A percentile compares a stretch with the other conserved stretches of the same genome.
Evolutionary conservation across 1,140 invertebrate genomes (phyloP).

Genomic region (Hypsibius dujardini): DNA sequence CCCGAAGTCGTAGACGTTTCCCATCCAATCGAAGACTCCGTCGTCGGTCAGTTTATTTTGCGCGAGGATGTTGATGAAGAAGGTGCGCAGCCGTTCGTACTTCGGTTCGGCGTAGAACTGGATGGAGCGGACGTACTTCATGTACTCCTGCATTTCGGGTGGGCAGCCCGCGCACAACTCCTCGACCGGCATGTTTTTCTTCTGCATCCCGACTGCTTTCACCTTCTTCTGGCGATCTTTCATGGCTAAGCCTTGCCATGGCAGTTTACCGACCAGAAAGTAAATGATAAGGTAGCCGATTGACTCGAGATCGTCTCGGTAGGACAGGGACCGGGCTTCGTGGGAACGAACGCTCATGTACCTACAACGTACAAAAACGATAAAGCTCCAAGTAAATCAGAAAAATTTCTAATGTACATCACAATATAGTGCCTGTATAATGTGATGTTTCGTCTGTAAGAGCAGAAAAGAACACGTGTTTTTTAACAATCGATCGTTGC

Average conservation of each 20-base stretch:
- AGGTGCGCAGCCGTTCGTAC: background rate
- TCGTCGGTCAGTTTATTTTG: background rate
- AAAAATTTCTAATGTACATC: no score
- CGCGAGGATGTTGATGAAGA: background rate
- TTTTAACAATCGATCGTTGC: no score
- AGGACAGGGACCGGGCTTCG: background rate
- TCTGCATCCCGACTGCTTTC: background rate
- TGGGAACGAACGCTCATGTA: slow-evolving; percentile 9
- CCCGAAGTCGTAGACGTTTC: background rate
- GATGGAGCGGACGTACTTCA: slow-evolving; percentile 5
- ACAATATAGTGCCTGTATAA: no score
- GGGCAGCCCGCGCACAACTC: background rate
- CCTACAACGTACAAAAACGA: no score
- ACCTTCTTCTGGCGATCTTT: background rate
- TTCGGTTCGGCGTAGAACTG: slow-evolving; percentile 1
- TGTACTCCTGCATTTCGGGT: background rate
- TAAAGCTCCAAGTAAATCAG: no score
- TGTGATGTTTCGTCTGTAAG: no score
- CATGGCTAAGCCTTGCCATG: slow-evolving; percentile 37
- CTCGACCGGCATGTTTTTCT: slow-evolving; percentile 6
- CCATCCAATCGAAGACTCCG: background rate
- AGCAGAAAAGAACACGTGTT: no score
- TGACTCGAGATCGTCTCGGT: slow-evolving; percentile 42
- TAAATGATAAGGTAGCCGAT: slow-evolving; percentile 46
- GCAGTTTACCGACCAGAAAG: slow-evolving; percentile 38